Base-by-base conservation (phyloP, 2,888 invertebrate species). In the Leucania comma region DNA sequence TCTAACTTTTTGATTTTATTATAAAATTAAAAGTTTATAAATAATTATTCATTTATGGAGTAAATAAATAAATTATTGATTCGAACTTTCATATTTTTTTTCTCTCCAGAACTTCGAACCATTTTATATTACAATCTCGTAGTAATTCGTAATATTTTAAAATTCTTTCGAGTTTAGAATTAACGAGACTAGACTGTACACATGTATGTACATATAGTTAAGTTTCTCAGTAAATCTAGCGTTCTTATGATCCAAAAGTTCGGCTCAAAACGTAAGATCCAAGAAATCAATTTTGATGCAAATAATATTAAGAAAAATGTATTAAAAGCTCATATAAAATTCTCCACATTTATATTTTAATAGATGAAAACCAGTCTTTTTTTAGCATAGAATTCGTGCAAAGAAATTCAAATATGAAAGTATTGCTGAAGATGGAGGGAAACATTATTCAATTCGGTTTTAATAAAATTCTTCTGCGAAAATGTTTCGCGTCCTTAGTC, bases 381-480 rank as follows among this genome's bases (percentile, higher is more conserved):
- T 66, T 71, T 73, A 68, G 64, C 61, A 62, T 64, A 54, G 64
- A 17, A 76, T 60, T 68, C 53, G 62, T 75, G 64, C 57, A 22
- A 48, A 61, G 66, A 61, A 69, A 68, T 64, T 80, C 64, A 50
- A 77, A 77, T 75, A 68, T 64, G 48, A 35, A 48, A 61, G 51
- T 70, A 65, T 75, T 56, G 57, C 46, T 65, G 8, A 58, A 57
- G 60, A 68, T 26, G 46, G n/a, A 14, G 46, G 14, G 14, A 42
- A 17, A 42, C 17, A 74, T n/a, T 79, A 76, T 79, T 79, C 67
- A 67, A 79, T 73, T 59, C 54, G 53, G 51, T 58, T 62, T 54
- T n/a, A 58, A 66, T 60, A 32, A 78, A 62, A 62, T 29, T 3
- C 42, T 78, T 78, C 22, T 20, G 54, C 35, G 29, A 60, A 62